Evolutionary conservation across 2,797 vertebrate genomes (phyloP).

Genomic region (Molossus alvarezi): DNA sequence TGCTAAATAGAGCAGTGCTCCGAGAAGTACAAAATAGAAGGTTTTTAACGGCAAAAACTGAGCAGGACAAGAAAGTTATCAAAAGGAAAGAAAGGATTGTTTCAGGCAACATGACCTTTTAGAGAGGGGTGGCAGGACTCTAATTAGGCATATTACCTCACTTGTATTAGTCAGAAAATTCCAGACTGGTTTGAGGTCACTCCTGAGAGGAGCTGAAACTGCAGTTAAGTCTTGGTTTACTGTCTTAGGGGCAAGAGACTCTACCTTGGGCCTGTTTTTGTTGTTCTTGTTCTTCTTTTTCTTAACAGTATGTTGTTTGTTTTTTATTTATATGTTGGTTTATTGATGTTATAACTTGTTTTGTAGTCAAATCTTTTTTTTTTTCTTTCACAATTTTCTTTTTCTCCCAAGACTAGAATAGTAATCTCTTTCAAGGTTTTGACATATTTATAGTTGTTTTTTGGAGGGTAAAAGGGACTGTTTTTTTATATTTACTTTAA

Average conservation of each 20-base stretch:
- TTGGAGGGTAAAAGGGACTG: background rate
- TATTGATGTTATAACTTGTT: slow-evolving; percentile 19
- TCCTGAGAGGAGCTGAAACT: background rate
- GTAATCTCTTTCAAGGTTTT: background rate
- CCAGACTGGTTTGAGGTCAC: background rate
- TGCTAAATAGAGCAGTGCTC: background rate
- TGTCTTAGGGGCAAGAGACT: background rate
- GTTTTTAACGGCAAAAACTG: background rate
- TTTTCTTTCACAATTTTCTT: slow-evolving; percentile 42
- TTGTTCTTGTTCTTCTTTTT: background rate
- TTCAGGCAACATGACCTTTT: background rate
- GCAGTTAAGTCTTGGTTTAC: background rate
- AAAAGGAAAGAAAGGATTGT: background rate
- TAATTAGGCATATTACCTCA: background rate
- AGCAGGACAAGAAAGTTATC: background rate
- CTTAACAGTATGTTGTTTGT: background rate
- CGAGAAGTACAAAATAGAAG: background rate
- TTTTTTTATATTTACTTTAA: slow-evolving; percentile 22
- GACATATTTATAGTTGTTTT: background rate
- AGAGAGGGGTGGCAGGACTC: background rate
- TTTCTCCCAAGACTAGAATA: background rate
- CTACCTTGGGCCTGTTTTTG: background rate
- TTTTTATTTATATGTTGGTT: slow-evolving; percentile 17
- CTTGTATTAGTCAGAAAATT: background rate
- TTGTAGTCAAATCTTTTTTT: slow-evolving; percentile 9